Conservation (phyloP, 2,797 vertebrate species). For the Pseudocheirus occidentalis region DNA sequence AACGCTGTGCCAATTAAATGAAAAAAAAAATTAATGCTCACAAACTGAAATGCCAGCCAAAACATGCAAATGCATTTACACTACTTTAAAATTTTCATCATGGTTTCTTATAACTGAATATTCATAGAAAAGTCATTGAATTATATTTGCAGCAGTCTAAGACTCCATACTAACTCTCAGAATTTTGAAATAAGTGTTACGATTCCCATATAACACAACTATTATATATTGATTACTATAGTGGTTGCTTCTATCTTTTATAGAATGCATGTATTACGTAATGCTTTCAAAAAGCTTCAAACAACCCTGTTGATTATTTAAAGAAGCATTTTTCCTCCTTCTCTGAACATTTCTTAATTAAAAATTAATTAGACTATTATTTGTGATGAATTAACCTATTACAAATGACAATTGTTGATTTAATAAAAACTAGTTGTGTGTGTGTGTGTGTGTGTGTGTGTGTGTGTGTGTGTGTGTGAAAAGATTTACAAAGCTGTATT, state of each 20-base stretch:
- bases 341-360: slow-evolving; percentile 59
- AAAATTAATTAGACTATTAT: slow-evolving; percentile 58
- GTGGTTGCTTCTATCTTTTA: slow-evolving; percentile 64
- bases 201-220: slow-evolving; percentile 37
- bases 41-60: slow-evolving; percentile 70
- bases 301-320: slow-evolving; percentile 48
- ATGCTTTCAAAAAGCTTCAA: slow-evolving; percentile 60
- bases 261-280: slow-evolving; percentile 40
- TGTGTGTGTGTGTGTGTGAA: not conserved
- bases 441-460: not conserved
- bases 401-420: not conserved
- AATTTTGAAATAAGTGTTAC: slow-evolving; percentile 58
- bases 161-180: slow-evolving; percentile 50
- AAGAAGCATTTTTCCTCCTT: slow-evolving; percentile 44
- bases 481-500: not conserved
- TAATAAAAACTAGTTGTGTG: not conserved
- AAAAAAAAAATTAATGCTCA: slow-evolving; percentile 75
- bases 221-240: slow-evolving; percentile 43
- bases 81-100: slow-evolving; percentile 51
- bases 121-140: slow-evolving; percentile 59
- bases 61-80: slow-evolving; percentile 68
- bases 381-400: not conserved
- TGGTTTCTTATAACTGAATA: slow-evolving; percentile 66
- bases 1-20: slow-evolving; percentile 87
- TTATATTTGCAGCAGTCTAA: slow-evolving; percentile 52